Base-by-base conservation (phyloP, 2,113 vertebrate species). In the Callocephalon fimbriatum region DNA sequence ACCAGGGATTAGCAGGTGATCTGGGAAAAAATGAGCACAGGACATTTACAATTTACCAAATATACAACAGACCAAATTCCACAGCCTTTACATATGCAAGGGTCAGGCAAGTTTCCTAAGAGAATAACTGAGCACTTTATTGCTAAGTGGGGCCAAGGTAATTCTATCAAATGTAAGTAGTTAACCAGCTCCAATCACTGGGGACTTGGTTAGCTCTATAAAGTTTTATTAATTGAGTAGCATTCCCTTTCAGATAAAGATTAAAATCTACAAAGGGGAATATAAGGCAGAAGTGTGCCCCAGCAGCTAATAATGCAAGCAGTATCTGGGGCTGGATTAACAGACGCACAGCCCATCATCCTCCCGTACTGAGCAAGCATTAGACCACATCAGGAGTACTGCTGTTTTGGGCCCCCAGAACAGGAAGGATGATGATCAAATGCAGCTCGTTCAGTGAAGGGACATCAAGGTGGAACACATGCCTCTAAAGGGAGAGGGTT, bases 1-100 rank as follows among this genome's bases (percentile, higher is more conserved):
- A 95, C 84, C 1, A 0, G 61, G 81, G 74, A 95, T 93, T 95
- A 96, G 63, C 45, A 96, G 80, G 88, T 88, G 91, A 82, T 73
- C 31, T 56, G 50, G 45, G 59, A 76, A 91, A 54, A 83, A 80
- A 53, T 7, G 12, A 45, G 10, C 29, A 86, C 18, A 53, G 93
- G 95, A 86, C 14, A 83, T 37, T 70, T 74, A 88, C 42, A 84
- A 61, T 77, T 90, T 54, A 77, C 75, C 51, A 48, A 72, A 84
- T 48, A 83, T 3, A 81, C 0, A 6, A 67, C 2, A 3, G 67
- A 67, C 13, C 25, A 62, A 83, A 88, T 35, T 32, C 29, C 40
- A 40, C 20, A 82, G 32, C 7, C 62, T 85, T 51, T 79, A 85
- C 16, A 50, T 14, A 67, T 18, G 15, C 25, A 59, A 78, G 58